phyloP scores from a whole-genome alignment of 23 tunicate genomes.

The Corella eumyota region DNA sequence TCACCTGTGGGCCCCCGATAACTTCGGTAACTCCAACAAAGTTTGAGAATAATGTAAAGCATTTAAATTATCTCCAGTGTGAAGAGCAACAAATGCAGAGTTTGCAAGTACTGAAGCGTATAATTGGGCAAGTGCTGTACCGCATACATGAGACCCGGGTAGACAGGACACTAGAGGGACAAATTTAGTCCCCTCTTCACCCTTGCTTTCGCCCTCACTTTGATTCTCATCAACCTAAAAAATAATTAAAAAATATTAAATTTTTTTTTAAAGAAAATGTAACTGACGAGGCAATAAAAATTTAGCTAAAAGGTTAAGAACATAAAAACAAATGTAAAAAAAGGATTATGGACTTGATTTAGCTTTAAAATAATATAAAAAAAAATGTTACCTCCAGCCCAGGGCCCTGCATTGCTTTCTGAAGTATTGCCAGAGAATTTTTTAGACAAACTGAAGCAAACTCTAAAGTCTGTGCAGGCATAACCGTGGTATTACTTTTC shows the following conservation, averaged over 20 bases:
- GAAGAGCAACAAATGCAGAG: constrained; percentile 75
- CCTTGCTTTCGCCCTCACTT: no score
- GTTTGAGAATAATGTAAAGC: constrained; percentile 41
- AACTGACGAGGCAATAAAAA: no score
- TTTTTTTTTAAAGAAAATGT: no score
- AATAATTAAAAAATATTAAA: no score
- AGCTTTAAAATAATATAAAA: neutral
- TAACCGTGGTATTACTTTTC: constrained; percentile 19
- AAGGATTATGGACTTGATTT: no score
- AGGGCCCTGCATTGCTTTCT: constrained; percentile 8
- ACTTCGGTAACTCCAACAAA: constrained; percentile 21
- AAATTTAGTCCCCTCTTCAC: no score
- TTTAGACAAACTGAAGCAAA: constrained; percentile 69
- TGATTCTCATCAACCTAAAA: no score
- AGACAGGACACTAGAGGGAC: constrained; percentile 36
- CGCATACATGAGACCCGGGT: constrained; percentile 47
- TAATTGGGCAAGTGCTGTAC: constrained; percentile 29
- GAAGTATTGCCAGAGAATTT: constrained; percentile 43
- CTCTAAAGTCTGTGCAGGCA: constrained; percentile 58
- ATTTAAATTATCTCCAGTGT: constrained; percentile 37
- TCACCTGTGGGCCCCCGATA: constrained; percentile 65
- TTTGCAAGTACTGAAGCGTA: constrained; percentile 57
- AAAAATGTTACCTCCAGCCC: neutral
- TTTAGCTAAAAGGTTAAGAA: no score
- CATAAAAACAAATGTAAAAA: no score